A percentile compares a stretch with the other conserved stretches of the same genome.
These are phyloP conservation scores for Noctuana brunneofusca DNA, from an alignment of 2,888 invertebrate species.

Conservation along the genomic window DNA sequence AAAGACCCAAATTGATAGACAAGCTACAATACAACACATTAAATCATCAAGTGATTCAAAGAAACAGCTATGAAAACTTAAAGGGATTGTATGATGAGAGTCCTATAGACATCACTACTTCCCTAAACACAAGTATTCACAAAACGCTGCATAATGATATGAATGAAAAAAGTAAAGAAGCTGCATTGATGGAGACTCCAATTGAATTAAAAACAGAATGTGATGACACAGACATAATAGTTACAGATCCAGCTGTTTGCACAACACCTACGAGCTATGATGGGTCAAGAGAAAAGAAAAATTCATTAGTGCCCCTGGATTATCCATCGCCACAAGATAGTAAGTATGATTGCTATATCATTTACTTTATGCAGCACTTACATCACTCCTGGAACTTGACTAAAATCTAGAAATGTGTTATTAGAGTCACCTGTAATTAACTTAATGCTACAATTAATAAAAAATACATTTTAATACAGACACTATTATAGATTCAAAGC, in stretches of 20 bases:
- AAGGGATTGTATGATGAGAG: slow-evolving; percentile 68
- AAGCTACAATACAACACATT: slow-evolving; percentile 57
- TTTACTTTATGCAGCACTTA: slow-evolving; percentile 3
- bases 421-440: no score
- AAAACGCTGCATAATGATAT: slow-evolving; percentile 52
- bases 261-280: slow-evolving; percentile 68
- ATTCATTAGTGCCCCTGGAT: slow-evolving; percentile 59
- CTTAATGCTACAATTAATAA: no score
- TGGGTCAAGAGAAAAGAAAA: slow-evolving; percentile 61
- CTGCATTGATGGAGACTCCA: slow-evolving; percentile 49
- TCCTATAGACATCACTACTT: slow-evolving; percentile 62
- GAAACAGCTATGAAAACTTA: slow-evolving; percentile 60
- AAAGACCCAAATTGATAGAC: slow-evolving; percentile 70
- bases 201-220: slow-evolving; percentile 75
- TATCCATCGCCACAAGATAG: slow-evolving; percentile 76
- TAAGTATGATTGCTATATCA: slow-evolving; percentile 54
- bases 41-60: slow-evolving; percentile 56
- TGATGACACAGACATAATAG: slow-evolving; percentile 75
- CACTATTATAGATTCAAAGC: no score
- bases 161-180: slow-evolving; percentile 58
- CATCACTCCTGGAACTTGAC: not conserved
- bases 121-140: slow-evolving; percentile 57
- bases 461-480: no score
- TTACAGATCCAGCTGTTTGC: slow-evolving; percentile 72
- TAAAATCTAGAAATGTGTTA: not conserved